phyloP scores from a whole-genome alignment of 2,797 vertebrate genomes.

The Pangasius larnaudii region DNA sequence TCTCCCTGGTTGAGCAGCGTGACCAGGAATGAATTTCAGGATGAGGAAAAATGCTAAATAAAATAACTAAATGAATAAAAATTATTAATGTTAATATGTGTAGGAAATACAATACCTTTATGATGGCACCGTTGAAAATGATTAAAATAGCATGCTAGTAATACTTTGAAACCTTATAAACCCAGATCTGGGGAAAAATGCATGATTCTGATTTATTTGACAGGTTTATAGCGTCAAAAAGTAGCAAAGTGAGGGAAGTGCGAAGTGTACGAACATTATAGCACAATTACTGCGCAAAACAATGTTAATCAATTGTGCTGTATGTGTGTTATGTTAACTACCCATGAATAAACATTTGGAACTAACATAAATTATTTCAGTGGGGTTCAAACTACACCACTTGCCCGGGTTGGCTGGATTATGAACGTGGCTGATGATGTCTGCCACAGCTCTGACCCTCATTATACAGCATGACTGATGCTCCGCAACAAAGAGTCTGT shows the following conservation, averaged over 20 bases:
- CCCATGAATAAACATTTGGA: background rate
- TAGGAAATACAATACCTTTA: too few relatives aligned
- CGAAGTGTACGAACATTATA: background rate
- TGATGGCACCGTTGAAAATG: background rate
- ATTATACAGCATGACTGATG: conserved; percentile 6
- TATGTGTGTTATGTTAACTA: background rate
- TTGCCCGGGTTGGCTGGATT: background rate
- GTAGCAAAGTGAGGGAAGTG: background rate
- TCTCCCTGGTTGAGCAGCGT: background rate
- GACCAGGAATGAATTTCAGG: background rate
- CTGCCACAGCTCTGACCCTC: background rate
- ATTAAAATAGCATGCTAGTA: background rate
- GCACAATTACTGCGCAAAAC: background rate
- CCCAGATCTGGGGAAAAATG: background rate
- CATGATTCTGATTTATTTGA: background rate
- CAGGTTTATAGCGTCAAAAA: too few relatives aligned
- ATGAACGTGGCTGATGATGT: conserved; percentile 3
- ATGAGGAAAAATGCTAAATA: background rate
- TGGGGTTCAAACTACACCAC: background rate
- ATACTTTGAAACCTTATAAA: background rate
- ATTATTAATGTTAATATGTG: background rate
- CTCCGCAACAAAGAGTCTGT: background rate
- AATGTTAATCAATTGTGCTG: background rate
- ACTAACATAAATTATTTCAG: background rate
- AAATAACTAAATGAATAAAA: background rate